These are phyloP conservation scores for Helicoverpa armigera DNA, from an alignment of 1,140 invertebrate species.

Conservation along the genomic window DNA sequence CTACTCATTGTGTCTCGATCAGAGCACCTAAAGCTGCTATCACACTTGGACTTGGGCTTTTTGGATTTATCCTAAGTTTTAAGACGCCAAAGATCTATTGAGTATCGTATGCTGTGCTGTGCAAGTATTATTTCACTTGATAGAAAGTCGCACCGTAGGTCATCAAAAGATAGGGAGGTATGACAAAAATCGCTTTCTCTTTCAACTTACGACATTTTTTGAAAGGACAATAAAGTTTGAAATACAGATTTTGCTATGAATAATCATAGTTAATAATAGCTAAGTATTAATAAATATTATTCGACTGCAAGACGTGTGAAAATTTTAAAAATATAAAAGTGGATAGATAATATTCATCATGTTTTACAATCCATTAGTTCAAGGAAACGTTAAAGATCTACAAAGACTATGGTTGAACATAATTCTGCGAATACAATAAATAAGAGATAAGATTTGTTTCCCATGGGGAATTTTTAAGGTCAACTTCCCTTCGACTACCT, in stretches of 20 bases:
- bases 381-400: neutral
- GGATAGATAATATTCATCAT: neutral
- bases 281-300: slow-evolving; percentile 9
- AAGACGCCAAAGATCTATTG: too few species aligned
- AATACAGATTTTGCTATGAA: slow-evolving; percentile 42
- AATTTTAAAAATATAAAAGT: neutral
- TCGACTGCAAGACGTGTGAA: neutral
- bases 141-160: neutral
- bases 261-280: slow-evolving; percentile 24
- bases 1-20: neutral
- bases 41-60: too few species aligned
- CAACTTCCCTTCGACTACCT: too few species aligned
- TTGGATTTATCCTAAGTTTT: too few species aligned
- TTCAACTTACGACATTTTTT: slow-evolving; percentile 24
- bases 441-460: neutral
- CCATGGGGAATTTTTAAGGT: neutral
- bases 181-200: neutral
- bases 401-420: neutral
- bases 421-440: neutral
- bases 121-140: neutral
- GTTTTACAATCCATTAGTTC: too few species aligned
- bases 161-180: neutral
- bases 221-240: slow-evolving; percentile 40
- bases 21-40: too few species aligned
- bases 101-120: too few species aligned